Base-by-base conservation (phyloP, 2,113 vertebrate species). In the Telmatochromis sp. region DNA sequence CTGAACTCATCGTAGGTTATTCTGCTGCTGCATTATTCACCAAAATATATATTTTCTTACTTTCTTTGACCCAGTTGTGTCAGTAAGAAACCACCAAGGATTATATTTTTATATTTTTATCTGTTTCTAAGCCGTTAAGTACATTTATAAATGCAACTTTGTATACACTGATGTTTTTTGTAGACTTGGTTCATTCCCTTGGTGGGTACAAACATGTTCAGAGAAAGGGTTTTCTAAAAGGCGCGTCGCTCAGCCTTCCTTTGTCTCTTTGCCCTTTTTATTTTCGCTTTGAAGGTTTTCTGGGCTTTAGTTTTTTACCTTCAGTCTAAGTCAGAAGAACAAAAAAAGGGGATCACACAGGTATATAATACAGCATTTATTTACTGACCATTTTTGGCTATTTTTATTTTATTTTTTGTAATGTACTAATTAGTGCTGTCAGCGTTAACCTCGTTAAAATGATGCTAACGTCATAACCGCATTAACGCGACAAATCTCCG, bases 1-100 rank as follows among this genome's bases (percentile, higher is more conserved):
- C 65, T 53, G 26, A 51, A 55, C 53, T 78, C 73, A 53, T 31
- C 9, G 3, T 83, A 71, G 50, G 14, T 31, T 21, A 21, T n/a
- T 33, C 40, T 89, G 40, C 85, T 89, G 68, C 85, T 89, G 68
- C 83, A 60, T 82, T 75, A 21, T 84, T 89, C 68, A 53, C 11
- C 19, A 19, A 5, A 28, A 85, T 63, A 35, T 51, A 51, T 51
- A 78, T 78, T 13, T 51, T 31, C 42, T 50, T 3, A 78, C 26
- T 78, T 78, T 51, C 23, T 75, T 26, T 75, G 42, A 47, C 23
- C 42, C 71, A 75, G 42, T 11, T 31, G 15, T 47, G 68, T 51
- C 73, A 51, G 73, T 6, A 78, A 19, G 26, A 78, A 78, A 5
- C 17, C 73, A 13, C 45, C 26, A 33, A 51, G 26, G 45, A 31